Percentiles rank a stretch among this genome's conserved stretches.
These are phyloP conservation scores for Sinonovacula constricta DNA, from an alignment of 1,140 invertebrate species.

Conservation along the genomic window DNA sequence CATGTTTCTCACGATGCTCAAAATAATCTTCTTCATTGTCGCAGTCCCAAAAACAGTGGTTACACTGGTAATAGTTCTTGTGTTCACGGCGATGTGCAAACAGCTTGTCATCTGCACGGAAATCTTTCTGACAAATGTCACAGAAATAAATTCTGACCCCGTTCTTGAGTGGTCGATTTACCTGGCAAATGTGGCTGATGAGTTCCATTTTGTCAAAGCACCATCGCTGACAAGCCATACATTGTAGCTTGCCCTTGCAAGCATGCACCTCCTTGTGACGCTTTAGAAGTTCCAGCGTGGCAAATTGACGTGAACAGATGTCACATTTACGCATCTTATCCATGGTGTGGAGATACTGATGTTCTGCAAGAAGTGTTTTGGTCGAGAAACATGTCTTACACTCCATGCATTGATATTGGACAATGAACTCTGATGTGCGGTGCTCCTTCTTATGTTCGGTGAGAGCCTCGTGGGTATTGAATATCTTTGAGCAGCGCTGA, in stretches of 20 bases:
- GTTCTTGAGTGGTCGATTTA: slow-evolving; percentile 1
- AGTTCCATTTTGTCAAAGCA: slow-evolving; percentile 33
- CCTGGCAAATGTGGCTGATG: slow-evolving; percentile 21
- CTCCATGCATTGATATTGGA: slow-evolving; percentile 47
- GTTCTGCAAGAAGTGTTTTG: slow-evolving; percentile 41
- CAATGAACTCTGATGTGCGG: slow-evolving; percentile 45
- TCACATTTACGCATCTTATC: slow-evolving; percentile 48
- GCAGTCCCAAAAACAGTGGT: slow-evolving; percentile 22
- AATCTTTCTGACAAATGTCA: slow-evolving; percentile 42
- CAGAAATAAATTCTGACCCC: slow-evolving; percentile 41
- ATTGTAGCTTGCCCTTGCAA: slow-evolving; percentile 10
- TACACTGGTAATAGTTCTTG: slow-evolving; percentile 45
- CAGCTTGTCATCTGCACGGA: slow-evolving; percentile 46
- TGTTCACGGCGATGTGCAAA: slow-evolving; percentile 37
- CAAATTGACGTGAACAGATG: slow-evolving; percentile 34
- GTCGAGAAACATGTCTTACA: slow-evolving; percentile 45
- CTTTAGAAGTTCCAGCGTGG: slow-evolving; percentile 11
- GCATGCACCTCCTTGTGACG: slow-evolving; percentile 39
- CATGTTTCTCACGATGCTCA: slow-evolving; percentile 34
- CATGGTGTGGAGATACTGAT: slow-evolving; percentile 46
- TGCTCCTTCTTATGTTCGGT: slow-evolving; percentile 40
- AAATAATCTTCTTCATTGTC: slow-evolving; percentile 27
- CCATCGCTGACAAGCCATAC: slow-evolving; percentile 25
- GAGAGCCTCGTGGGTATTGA: slow-evolving; percentile 1
- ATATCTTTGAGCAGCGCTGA: slow-evolving; percentile 13